A percentile compares a stretch with the other conserved stretches of the same genome.
Evolutionary conservation across 2,113 vertebrate species (phyloP).

Genomic region (Dascyllus trimaculatus): DNA sequence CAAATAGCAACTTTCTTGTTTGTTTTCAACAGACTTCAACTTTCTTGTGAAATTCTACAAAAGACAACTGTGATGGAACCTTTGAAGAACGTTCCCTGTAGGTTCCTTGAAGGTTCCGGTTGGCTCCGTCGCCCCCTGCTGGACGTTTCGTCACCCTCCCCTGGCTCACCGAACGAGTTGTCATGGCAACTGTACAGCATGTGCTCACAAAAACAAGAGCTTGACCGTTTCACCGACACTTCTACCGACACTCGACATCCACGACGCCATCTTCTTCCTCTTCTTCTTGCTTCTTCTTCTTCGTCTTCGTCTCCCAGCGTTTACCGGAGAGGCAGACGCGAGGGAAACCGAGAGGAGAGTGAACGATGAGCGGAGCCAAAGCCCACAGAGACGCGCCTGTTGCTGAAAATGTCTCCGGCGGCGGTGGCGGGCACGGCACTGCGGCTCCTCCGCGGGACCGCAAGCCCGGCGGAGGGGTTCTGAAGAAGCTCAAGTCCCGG

Average conservation of each 20-base stretch:
- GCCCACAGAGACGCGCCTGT: slow-evolving; percentile 84
- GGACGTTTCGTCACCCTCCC: slow-evolving; percentile 20
- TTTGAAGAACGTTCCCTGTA: no score
- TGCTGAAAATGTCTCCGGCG: slow-evolving; percentile 78
- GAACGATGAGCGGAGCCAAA: slow-evolving; percentile 88
- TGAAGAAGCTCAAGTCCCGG: slow-evolving; percentile 89
- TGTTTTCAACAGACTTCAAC: no score
- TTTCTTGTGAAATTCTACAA: no score
- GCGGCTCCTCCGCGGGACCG: slow-evolving; percentile 69
- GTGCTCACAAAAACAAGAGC: slow-evolving; percentile 74
- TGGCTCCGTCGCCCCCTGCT: slow-evolving; percentile 43
- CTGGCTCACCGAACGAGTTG: slow-evolving; percentile 59
- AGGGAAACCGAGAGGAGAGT: background rate
- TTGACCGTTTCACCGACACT: slow-evolving; percentile 74
- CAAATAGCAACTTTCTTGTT: no score
- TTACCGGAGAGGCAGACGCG: background rate
- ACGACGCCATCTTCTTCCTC: slow-evolving; percentile 81
- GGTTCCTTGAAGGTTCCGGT: no score
- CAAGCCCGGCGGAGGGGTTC: slow-evolving; percentile 84
- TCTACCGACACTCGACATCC: slow-evolving; percentile 70
- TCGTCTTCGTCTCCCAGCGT: slow-evolving; percentile 33
- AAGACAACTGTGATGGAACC: no score
- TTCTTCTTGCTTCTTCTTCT: slow-evolving; percentile 30
- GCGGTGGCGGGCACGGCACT: slow-evolving; percentile 60
- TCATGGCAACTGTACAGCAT: slow-evolving; percentile 79